Evolutionary conservation across 1,140 invertebrate species (phyloP).

Genomic region (Aricia agestis): DNA sequence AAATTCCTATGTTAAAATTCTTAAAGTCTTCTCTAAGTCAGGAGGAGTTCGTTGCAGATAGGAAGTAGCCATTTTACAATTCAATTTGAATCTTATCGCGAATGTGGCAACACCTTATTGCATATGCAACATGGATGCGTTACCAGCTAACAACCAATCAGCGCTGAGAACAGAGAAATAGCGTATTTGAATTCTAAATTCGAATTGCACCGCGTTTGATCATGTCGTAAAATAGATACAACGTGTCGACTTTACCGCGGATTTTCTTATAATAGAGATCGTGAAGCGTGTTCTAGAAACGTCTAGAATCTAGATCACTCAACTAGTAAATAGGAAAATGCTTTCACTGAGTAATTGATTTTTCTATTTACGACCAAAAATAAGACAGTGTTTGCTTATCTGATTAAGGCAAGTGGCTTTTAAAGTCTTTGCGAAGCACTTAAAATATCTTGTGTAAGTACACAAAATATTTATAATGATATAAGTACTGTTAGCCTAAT

Average conservation of each 20-base stretch:
- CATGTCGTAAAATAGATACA: conserved; percentile 26
- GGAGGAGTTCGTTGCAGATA: neutral
- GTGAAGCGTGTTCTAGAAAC: neutral
- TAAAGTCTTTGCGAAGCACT: too few relatives aligned
- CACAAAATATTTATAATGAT: too few relatives aligned
- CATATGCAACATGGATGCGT: conserved; percentile 27
- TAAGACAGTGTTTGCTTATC: too few relatives aligned
- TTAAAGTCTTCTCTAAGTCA: neutral
- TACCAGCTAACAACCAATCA: conserved; percentile 30
- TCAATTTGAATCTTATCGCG: conserved; percentile 1
- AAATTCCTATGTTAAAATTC: neutral
- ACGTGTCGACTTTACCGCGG: neutral
- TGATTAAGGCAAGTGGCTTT: too few relatives aligned
- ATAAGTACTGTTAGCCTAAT: too few relatives aligned
- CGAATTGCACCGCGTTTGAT: conserved; percentile 26
- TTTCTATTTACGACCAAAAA: neutral
- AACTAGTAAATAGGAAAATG: neutral
- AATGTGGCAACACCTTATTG: conserved; percentile 11
- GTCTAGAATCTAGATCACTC: too few relatives aligned
- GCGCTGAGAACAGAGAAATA: conserved; percentile 21
- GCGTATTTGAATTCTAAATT: conserved; percentile 33
- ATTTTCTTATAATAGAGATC: conserved; percentile 2
- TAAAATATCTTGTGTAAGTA: too few relatives aligned
- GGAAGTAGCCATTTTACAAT: conserved; percentile 1
- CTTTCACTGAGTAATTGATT: neutral